Conservation (phyloP, 2,113 vertebrate genomes). For the Oryzias celebensis region DNA sequence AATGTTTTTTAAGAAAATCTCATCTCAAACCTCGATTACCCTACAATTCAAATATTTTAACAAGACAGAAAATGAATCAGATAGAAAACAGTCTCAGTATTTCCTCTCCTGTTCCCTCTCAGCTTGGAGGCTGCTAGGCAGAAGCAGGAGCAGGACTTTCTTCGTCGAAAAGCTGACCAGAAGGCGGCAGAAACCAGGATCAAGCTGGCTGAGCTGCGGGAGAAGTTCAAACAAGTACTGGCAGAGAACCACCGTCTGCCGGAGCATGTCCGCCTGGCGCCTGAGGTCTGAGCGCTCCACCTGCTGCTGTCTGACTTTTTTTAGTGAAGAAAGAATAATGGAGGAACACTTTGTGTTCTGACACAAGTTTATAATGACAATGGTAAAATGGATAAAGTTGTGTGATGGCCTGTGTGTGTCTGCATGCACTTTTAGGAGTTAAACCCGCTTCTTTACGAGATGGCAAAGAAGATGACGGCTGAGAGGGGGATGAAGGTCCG, state of each 20-base stretch:
- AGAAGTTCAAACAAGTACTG: constrained; percentile 75
- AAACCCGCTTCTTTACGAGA: constrained; percentile 78
- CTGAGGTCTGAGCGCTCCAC: constrained; percentile 64
- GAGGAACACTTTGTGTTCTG: not conserved
- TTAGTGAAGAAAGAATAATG: not conserved
- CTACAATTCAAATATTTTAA: too few relatives aligned
- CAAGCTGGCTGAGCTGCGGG: constrained; percentile 74
- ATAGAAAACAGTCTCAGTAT: not conserved
- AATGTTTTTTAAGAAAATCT: too few relatives aligned
- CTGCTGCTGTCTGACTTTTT: not conserved
- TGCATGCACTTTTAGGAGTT: constrained; percentile 78
- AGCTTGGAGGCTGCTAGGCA: constrained; percentile 88
- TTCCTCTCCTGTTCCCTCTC: constrained; percentile 14
- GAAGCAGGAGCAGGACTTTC: constrained; percentile 80
- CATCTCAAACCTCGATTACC: too few relatives aligned
- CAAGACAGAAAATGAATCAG: too few relatives aligned
- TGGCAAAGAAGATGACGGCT: constrained; percentile 73
- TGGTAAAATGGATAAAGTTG: too few relatives aligned
- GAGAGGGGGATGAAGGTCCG: constrained; percentile 75
- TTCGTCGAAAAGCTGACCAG: constrained; percentile 79
- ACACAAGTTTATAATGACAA: too few relatives aligned
- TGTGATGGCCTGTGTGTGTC: not conserved
- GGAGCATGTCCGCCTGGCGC: constrained; percentile 80
- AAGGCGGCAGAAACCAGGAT: constrained; percentile 76
- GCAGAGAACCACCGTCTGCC: constrained; percentile 80